Conservation (phyloP, 1,140 invertebrate species). For the Probaryconus sp. region DNA sequence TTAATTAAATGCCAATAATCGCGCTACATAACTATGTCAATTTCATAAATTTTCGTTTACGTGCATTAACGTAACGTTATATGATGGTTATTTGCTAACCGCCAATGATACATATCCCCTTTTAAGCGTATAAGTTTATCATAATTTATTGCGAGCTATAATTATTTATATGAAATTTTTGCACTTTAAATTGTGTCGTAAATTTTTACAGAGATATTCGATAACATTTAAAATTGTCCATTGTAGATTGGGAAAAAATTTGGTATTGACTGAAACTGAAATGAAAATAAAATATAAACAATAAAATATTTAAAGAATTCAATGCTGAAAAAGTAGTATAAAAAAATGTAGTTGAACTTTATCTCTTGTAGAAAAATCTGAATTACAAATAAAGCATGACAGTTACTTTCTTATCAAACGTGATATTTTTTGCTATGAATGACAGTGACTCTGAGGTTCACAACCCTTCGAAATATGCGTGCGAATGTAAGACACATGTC, state of each 20-base stretch:
- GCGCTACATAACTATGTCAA: not conserved
- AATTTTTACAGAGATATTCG: too few relatives aligned
- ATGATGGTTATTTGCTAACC: slow-evolving; percentile 13
- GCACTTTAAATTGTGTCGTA: too few relatives aligned
- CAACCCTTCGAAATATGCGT: slow-evolving; percentile 11
- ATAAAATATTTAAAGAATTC: slow-evolving; percentile 5
- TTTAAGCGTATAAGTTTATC: slow-evolving; percentile 31
- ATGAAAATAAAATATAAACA: too few relatives aligned
- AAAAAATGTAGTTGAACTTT: too few relatives aligned
- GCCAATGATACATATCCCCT: slow-evolving; percentile 25
- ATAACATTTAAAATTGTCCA: too few relatives aligned
- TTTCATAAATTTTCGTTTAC: slow-evolving; percentile 29
- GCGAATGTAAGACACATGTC: slow-evolving; percentile 4
- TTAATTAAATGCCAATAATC: slow-evolving; percentile 37
- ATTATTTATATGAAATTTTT: slow-evolving; percentile 2
- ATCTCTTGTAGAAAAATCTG: slow-evolving; percentile 6
- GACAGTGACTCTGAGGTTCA: slow-evolving; percentile 11
- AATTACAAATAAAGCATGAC: slow-evolving; percentile 21
- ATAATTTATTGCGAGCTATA: slow-evolving; percentile 18
- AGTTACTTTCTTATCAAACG: slow-evolving; percentile 18
- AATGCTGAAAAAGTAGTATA: not conserved
- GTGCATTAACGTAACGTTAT: slow-evolving; percentile 29
- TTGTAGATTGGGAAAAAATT: too few relatives aligned
- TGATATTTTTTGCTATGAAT: slow-evolving; percentile 15
- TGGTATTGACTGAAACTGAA: too few relatives aligned